phyloP scores from a whole-genome alignment of 2,888 invertebrate species.

The Cetonia aurata region DNA sequence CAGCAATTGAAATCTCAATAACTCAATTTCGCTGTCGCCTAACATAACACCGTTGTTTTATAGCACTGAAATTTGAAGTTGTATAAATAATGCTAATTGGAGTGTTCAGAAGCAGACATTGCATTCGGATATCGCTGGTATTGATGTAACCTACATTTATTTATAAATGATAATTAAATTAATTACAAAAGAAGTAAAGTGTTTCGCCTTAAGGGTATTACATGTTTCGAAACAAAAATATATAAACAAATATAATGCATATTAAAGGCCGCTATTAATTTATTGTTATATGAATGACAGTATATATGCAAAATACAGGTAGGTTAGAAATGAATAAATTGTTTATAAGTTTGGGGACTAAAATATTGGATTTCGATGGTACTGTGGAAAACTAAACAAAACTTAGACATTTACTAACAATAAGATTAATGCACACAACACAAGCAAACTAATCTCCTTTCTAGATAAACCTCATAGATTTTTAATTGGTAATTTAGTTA shows the following conservation, averaged over 20 bases:
- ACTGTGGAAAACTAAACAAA: too few relatives aligned
- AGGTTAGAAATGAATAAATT: too few relatives aligned
- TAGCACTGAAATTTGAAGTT: conserved; percentile 1
- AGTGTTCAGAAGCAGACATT: conserved; percentile 3
- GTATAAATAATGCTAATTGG: conserved; percentile 12
- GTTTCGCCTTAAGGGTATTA: conserved; percentile 4
- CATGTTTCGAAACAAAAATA: conserved; percentile 6
- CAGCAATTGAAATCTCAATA: conserved; percentile 39
- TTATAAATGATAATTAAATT: conserved; percentile 14
- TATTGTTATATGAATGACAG: too few relatives aligned
- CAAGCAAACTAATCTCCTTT: too few relatives aligned
- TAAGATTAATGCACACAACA: too few relatives aligned
- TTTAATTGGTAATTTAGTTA: too few relatives aligned
- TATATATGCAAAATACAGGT: too few relatives aligned
- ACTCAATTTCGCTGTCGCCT: conserved; percentile 18
- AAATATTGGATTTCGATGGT: too few relatives aligned
- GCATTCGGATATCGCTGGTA: neutral
- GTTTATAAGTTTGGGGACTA: too few relatives aligned
- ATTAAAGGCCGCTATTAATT: too few relatives aligned
- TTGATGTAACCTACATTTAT: conserved; percentile 4
- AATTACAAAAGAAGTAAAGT: neutral
- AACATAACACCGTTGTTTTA: neutral
- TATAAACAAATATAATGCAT: neutral
- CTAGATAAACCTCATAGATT: too few relatives aligned
- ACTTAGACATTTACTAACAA: too few relatives aligned